Conservation (phyloP, 1,140 invertebrate species). For the Centruroides sculpturatus region DNA sequence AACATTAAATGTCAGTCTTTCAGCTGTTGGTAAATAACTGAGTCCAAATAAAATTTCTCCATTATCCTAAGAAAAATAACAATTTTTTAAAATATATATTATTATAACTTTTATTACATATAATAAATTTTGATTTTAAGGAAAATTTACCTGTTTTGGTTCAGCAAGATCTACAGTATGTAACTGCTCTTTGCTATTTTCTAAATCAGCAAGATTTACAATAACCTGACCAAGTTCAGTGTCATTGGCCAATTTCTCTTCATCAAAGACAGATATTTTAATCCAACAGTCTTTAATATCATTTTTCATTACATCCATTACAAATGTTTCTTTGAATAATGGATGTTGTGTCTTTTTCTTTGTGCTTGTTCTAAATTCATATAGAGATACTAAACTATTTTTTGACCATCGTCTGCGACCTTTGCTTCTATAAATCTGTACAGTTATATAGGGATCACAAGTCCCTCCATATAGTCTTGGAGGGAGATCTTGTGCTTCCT, state of each 20-base stretch:
- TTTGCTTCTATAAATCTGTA: constrained; percentile 12
- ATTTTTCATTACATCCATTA: constrained; percentile 15
- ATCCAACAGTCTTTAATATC: constrained; percentile 18
- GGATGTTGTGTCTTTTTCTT: constrained; percentile 18
- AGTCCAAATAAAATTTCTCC: constrained; percentile 38
- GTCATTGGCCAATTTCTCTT: constrained; percentile 23
- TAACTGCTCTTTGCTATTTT: constrained; percentile 3
- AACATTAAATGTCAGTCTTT: constrained; percentile 37
- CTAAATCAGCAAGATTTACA: constrained; percentile 10
- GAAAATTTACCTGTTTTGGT: constrained; percentile 11
- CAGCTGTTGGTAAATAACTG: constrained; percentile 41
- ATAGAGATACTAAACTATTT: not conserved
- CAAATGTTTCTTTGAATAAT: constrained; percentile 19
- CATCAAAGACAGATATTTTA: constrained; percentile 18
- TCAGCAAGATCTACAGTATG: constrained; percentile 12
- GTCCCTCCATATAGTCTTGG: constrained; percentile 15
- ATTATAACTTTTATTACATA: not conserved
- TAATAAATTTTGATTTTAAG: not conserved
- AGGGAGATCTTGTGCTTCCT: constrained; percentile 18
- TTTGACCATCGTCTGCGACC: constrained; percentile 12
- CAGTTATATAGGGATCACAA: constrained; percentile 15
- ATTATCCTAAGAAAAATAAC: constrained; percentile 19
- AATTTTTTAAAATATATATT: constrained; percentile 1
- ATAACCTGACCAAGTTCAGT: constrained; percentile 19
- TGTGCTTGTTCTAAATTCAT: constrained; percentile 17